Conservation (phyloP, 2,797 vertebrate genomes). For the Margarornis squamiger region DNA sequence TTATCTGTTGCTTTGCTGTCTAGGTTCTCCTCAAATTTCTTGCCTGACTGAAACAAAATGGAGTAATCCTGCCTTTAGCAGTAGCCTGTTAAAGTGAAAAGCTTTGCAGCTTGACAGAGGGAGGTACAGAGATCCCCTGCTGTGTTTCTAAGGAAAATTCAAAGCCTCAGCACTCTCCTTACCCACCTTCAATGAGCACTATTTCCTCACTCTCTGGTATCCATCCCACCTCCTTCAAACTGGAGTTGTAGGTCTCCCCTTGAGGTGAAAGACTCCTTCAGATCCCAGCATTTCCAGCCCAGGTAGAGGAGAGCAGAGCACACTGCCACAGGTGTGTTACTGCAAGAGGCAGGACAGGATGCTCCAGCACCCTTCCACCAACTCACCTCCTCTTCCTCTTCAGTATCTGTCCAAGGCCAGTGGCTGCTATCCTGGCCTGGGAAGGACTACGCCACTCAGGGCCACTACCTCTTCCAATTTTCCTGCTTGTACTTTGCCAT, state of each 20-base stretch:
- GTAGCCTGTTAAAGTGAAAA: background rate
- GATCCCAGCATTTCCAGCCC: background rate
- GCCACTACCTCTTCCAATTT: background rate
- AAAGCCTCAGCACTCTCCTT: background rate
- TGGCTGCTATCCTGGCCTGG: background rate
- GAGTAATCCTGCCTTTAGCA: background rate
- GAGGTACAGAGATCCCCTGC: background rate
- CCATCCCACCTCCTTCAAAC: background rate
- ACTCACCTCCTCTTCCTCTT: background rate
- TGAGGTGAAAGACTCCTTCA: background rate
- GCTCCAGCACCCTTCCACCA: background rate
- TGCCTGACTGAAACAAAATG: background rate
- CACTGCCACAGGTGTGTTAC: rapidly evolving
- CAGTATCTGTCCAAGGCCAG: background rate
- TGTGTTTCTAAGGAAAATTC: background rate
- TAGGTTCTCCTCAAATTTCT: background rate
- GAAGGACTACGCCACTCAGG: background rate
- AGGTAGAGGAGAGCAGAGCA: background rate
- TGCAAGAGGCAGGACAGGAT: background rate
- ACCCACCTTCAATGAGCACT: background rate
- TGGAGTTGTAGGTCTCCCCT: background rate
- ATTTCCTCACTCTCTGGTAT: background rate
- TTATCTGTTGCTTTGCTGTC: background rate
- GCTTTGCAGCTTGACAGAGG: background rate
- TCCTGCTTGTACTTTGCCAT: background rate